Base-by-base conservation (phyloP, 2,797 vertebrate genomes). In the Tragopan temminckii region DNA sequence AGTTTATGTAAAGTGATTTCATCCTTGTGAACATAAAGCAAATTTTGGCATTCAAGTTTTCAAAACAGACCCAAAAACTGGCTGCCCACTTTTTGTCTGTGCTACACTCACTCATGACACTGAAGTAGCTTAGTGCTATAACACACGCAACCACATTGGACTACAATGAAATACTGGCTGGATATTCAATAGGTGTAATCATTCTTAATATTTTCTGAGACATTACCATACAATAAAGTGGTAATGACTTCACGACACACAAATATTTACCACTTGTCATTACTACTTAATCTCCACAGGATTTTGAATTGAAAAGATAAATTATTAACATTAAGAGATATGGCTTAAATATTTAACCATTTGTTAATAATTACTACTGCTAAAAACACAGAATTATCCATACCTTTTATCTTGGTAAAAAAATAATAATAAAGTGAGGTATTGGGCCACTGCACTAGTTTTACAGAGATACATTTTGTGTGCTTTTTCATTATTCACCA, bases 331-430 rank as follows among this genome's bases (percentile, higher is more conserved):
- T 52, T 91, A 94, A 64, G 55, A 67, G 80, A 70, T 35, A 43
- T 19, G 23, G 52, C 77, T 89, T 58, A 92, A 94, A 92, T 80
- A 62, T 95, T 84, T 94, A 90, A 70, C 11, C 35, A 69, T 69
- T 94, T 85, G 53, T 80, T 84, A 92, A 70, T 81, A 88, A 86
- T 69, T 91, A 43, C 64, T 38, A 36, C 55, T 45, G 52, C n/a
- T 63, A 76, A 90, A 90, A 76, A 36, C 70, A 80, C 50, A 91
- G 75, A 90, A 89, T 80, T 87, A 52, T 27, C 63, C 63, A 68
- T 11, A 81, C 3, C 55, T 58, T 59, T 72, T 78, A 31, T 67
- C 87, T 82, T 46, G 85, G n/a, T 66, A 88, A 78, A 89, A 93
- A 57, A 21, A 33, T 43, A 57, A 12, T 12, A 19, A 55, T 31